Percentiles rank a stretch among this genome's conserved stretches.
These are phyloP conservation scores for Apostichopus californicus DNA, from an alignment of 35 echinoderm and acorn worm species.

Conservation along the genomic window DNA sequence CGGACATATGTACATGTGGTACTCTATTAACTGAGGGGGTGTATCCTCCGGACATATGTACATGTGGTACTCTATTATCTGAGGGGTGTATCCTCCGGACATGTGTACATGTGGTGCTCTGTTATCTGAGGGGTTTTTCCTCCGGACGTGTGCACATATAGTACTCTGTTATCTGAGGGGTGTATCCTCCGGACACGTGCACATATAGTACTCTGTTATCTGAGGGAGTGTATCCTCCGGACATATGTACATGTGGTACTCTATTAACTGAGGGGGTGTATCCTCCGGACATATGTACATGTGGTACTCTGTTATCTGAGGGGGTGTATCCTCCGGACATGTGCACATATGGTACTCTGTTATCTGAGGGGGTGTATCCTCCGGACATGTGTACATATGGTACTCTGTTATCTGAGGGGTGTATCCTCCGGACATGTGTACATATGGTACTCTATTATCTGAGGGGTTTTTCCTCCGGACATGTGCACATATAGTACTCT, in stretches of 20 bases:
- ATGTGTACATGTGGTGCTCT: conserved; percentile 21
- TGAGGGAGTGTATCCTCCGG: not conserved
- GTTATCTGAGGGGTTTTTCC: not conserved
- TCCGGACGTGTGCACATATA: not conserved
- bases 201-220: not conserved
- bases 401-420: not conserved
- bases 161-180: not conserved
- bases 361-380: not conserved
- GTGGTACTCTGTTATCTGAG: conserved; percentile 1
- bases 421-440: conserved; percentile 7
- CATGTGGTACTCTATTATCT: conserved; percentile 2
- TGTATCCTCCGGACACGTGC: not conserved
- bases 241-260: conserved; percentile 20
- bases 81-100: not conserved
- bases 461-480: not conserved
- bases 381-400: conserved; percentile 20
- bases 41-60: not conserved
- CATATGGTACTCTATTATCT: conserved; percentile 1
- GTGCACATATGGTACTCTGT: conserved; percentile 4
- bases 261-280: not conserved
- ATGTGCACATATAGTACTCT: conserved; percentile 26
- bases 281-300: conserved; percentile 2
- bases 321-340: not conserved
- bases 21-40: no score
- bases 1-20: no score